Base-by-base conservation (phyloP, 2,888 invertebrate species). In the Idaea aversata region DNA sequence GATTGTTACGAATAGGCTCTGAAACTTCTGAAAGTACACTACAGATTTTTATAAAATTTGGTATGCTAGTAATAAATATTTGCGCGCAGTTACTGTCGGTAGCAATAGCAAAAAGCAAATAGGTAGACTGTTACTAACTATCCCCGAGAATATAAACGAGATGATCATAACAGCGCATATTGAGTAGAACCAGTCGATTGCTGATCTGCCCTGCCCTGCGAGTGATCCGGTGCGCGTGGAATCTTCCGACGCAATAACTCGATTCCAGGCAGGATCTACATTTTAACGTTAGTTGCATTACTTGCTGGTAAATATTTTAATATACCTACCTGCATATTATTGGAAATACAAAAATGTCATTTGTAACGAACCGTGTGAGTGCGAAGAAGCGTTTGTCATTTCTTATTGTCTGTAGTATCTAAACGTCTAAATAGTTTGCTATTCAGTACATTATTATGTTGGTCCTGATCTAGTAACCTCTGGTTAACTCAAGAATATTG, bases 401-500 rank as follows among this genome's bases (percentile, higher is more conserved):
- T 25, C 25, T 25, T 25, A 25, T 25, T 25, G 25, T 25, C 1
- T 25, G 25, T 25, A 25, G 25, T 25, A 25, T 25, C 3, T 25
- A 25, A 25, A 25, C 25, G 25, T 25, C 25, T 25, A 25, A 25
- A 25, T 25, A 25, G 25, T 25, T 25, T 25, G 25, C 25, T 25
- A 25, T 25, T 25, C 25, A 25, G 25, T 25, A 13, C 47, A 13
- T 10, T 10, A 10, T 13, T 47, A 47, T 47, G 47, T 47, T 7
- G 34, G 16, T 15, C n/a, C n/a, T 69, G 63, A 72, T 74, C 74
- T 70, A 72, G 78, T 76, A 72, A 75, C 69, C 73, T 76, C 75
- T 77, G 77, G 78, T 80, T 75, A 73, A 68, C 73, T 73, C 76
- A 72, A 73, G 76, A 72, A 71, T 66, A 47, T 47, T 3, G 47